Percentiles rank a stretch among this genome's conserved stretches.
These are phyloP conservation scores for Tympanoctomys barrerae DNA, from an alignment of 2,797 vertebrate genomes.

Conservation along the genomic window DNA sequence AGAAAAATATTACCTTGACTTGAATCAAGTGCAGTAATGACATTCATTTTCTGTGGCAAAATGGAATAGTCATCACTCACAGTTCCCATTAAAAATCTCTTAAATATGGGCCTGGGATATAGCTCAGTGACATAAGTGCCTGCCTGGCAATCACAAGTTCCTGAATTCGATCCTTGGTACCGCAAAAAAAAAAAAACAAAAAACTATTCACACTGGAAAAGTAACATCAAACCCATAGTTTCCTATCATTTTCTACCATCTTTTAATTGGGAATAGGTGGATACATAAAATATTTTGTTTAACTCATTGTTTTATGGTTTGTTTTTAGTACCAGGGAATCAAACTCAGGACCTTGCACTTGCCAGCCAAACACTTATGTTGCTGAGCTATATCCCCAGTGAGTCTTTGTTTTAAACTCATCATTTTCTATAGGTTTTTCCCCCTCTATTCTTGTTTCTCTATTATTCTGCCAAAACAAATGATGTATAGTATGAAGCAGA, in stretches of 20 bases:
- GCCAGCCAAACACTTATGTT: too few relatives aligned
- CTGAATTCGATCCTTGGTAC: too few relatives aligned
- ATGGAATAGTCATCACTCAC: background rate
- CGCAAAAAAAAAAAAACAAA: too few relatives aligned
- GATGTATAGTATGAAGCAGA: background rate
- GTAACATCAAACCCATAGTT: background rate
- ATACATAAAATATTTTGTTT: slow-evolving; percentile 48
- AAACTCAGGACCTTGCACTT: too few relatives aligned
- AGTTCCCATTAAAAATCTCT: too few relatives aligned
- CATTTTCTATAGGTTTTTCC: background rate
- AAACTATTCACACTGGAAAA: slow-evolving; percentile 35
- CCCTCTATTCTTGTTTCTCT: background rate
- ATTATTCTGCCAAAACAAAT: slow-evolving; percentile 33
- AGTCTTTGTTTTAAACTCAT: background rate
- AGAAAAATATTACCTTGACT: slow-evolving; percentile 16
- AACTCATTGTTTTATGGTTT: background rate
- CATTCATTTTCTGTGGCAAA: background rate
- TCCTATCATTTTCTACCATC: background rate
- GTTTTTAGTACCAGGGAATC: too few relatives aligned
- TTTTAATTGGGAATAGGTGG: background rate
- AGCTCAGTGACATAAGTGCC: too few relatives aligned
- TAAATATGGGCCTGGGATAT: too few relatives aligned
- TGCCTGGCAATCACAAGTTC: too few relatives aligned
- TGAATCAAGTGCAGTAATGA: background rate
- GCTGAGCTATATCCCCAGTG: too few relatives aligned